phyloP scores from a whole-genome alignment of 2,797 vertebrate genomes.

The Eulemur coronatus region DNA sequence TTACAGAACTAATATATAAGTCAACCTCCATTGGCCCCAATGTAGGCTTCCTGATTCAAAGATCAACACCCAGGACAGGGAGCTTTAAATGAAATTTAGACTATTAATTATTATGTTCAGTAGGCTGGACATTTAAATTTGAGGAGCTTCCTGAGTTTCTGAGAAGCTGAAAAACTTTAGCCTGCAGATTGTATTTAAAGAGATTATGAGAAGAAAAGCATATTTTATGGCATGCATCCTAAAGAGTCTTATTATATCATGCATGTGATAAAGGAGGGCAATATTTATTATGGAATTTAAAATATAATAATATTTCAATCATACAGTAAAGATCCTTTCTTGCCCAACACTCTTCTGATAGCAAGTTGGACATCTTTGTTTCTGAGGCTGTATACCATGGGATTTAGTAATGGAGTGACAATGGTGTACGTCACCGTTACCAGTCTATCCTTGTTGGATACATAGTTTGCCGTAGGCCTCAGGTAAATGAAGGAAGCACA shows the following conservation, averaged over 20 bases:
- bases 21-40: neutral
- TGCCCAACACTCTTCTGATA: conserved; percentile 31
- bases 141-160: neutral
- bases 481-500: conserved; percentile 74
- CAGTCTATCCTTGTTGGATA: conserved; percentile 50
- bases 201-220: neutral
- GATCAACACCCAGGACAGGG: neutral
- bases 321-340: neutral
- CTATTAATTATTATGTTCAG: neutral
- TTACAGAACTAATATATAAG: neutral
- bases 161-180: neutral
- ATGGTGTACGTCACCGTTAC: conserved; percentile 63
- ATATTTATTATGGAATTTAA: neutral
- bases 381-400: conserved; percentile 70
- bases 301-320: neutral
- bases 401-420: conserved; percentile 70
- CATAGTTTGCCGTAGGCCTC: conserved; percentile 58
- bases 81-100: neutral
- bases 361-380: conserved; percentile 64
- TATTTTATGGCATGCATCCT: neutral
- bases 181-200: neutral
- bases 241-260: neutral
- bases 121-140: neutral
- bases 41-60: neutral
- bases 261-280: neutral